phyloP scores from a whole-genome alignment of 2,888 invertebrate genomes.

The Caenorhabditis drosophilae region DNA sequence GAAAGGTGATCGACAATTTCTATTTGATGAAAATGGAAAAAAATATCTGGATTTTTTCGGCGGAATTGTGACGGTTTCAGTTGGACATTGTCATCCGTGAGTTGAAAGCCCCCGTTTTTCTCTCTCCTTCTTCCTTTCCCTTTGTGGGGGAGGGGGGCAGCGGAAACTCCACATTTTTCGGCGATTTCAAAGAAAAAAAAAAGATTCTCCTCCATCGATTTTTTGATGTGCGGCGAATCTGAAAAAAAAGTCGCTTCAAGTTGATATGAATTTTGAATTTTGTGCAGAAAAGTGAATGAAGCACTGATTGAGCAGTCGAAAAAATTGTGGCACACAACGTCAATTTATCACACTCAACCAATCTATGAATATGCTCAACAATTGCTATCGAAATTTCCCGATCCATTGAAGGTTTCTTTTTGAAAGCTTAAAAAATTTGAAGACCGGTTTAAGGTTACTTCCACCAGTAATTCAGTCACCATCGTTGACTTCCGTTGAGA shows the following conservation, averaged over 20 bases:
- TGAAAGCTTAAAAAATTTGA: no score
- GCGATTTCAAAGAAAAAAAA: no score
- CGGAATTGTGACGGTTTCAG: constrained; percentile 94
- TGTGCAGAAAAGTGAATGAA: constrained; percentile 80
- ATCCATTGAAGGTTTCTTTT: constrained; percentile 84
- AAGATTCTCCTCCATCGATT: no score
- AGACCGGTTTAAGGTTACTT: no score
- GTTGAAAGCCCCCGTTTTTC: no score
- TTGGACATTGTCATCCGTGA: constrained; percentile 96
- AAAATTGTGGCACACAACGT: constrained; percentile 88
- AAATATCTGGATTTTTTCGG: constrained; percentile 93
- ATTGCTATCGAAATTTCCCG: constrained; percentile 82
- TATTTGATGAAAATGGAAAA: constrained; percentile 50
- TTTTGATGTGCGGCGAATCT: no score
- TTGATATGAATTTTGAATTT: no score
- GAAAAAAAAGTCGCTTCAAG: no score
- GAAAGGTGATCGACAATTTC: constrained; percentile 55
- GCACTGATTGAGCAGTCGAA: constrained; percentile 82
- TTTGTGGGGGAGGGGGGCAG: neutral
- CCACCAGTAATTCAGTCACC: no score
- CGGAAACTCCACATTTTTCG: no score
- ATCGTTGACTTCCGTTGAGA: no score
- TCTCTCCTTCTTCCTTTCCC: no score
- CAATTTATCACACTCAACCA: constrained; percentile 86
- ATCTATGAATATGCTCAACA: constrained; percentile 88